Evolutionary conservation across 2,797 vertebrate genomes (phyloP).

Genomic region (Falco columbarius): DNA sequence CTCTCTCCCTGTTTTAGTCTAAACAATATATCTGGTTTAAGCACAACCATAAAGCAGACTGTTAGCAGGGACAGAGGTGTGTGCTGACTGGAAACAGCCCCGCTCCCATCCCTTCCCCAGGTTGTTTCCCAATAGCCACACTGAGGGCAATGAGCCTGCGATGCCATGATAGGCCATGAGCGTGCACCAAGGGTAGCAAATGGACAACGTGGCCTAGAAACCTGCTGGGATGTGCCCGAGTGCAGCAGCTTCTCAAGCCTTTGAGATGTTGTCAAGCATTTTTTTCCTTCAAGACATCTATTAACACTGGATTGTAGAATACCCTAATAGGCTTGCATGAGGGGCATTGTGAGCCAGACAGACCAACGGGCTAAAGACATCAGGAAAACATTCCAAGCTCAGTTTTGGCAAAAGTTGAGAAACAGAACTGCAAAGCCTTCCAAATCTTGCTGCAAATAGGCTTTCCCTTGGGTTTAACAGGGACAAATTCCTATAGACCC

Average conservation of each 20-base stretch:
- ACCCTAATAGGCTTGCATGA: neutral
- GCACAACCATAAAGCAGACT: neutral
- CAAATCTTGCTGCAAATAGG: constrained; percentile 35
- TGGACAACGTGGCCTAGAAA: neutral
- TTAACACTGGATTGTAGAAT: neutral
- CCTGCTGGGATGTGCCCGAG: neutral
- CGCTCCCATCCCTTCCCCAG: neutral
- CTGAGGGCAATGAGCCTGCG: neutral
- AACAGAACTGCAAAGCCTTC: neutral
- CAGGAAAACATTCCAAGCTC: neutral
- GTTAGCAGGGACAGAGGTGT: neutral
- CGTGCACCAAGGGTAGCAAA: neutral
- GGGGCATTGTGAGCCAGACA: neutral
- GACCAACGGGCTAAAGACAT: neutral
- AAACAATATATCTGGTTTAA: neutral
- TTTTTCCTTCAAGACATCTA: neutral
- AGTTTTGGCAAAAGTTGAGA: neutral
- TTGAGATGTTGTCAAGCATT: neutral
- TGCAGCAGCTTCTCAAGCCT: neutral
- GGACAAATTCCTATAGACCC: neutral
- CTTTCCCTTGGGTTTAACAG: neutral
- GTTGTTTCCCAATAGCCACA: neutral
- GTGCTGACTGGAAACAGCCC: neutral
- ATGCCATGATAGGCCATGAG: neutral
- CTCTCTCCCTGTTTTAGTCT: neutral